phyloP scores from a whole-genome alignment of 2,888 invertebrate genomes.

The Ellobium chinense region DNA sequence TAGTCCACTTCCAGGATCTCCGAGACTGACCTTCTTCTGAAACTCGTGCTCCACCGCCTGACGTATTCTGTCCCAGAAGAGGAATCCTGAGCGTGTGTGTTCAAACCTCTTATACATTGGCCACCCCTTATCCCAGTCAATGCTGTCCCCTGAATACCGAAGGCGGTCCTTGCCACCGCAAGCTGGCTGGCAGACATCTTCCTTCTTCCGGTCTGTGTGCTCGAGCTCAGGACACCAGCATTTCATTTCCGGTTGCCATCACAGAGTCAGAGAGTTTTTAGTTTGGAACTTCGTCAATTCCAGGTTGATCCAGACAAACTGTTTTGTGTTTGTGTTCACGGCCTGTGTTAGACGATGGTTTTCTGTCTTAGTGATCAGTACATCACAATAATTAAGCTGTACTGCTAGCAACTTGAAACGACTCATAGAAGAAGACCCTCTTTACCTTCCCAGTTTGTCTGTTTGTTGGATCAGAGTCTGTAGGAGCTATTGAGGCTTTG shows the following conservation, averaged over 20 bases:
- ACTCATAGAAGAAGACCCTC: too few relatives aligned
- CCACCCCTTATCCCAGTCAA: neutral
- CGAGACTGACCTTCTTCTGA: neutral
- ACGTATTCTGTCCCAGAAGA: neutral
- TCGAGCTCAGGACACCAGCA: neutral
- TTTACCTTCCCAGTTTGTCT: too few relatives aligned
- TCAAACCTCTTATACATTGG: neutral
- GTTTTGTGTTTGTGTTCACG: too few relatives aligned
- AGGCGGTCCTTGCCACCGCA: neutral
- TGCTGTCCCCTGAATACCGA: neutral
- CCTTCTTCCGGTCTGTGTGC: neutral
- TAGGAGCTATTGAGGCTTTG: too few relatives aligned
- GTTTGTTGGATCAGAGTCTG: too few relatives aligned
- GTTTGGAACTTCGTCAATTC: too few relatives aligned
- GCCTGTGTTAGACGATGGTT: too few relatives aligned
- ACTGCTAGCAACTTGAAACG: too few relatives aligned
- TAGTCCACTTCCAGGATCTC: neutral
- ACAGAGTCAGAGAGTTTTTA: too few relatives aligned
- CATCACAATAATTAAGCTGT: too few relatives aligned
- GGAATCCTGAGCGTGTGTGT: neutral
- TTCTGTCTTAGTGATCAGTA: too few relatives aligned
- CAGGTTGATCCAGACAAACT: too few relatives aligned
- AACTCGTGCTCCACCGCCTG: neutral
- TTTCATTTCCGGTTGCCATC: neutral
- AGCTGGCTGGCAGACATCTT: neutral